Conservation (phyloP, 2,888 invertebrate species). For the Acleris sparsana region DNA sequence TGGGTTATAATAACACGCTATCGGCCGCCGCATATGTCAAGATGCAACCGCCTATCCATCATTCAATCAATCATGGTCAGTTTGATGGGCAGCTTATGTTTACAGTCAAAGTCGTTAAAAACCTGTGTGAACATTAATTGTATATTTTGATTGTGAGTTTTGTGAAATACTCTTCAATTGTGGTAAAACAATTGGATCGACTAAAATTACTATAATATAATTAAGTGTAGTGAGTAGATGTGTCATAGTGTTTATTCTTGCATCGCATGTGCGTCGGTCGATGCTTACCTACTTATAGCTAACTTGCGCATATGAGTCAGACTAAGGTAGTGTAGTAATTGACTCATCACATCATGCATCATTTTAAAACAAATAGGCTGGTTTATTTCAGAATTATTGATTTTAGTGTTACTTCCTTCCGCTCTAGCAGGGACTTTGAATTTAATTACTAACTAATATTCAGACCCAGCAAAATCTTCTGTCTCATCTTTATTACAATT, state of each 20-base stretch:
- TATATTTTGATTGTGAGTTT: slow-evolving; percentile 31
- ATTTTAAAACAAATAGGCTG: slow-evolving; percentile 28
- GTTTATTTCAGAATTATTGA: not conserved
- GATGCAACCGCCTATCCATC: slow-evolving; percentile 57
- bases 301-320: slow-evolving; percentile 67
- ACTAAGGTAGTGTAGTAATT: slow-evolving; percentile 59
- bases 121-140: slow-evolving; percentile 25
- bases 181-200: slow-evolving; percentile 50
- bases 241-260: slow-evolving; percentile 68
- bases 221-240: slow-evolving; percentile 47
- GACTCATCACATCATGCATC: slow-evolving; percentile 54
- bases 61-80: slow-evolving; percentile 49
- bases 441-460: not conserved
- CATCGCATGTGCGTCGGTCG: slow-evolving; percentile 38
- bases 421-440: not conserved
- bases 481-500: not conserved
- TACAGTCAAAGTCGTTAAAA: slow-evolving; percentile 35
- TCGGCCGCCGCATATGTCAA: slow-evolving; percentile 40
- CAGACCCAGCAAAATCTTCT: not conserved
- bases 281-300: slow-evolving; percentile 46
- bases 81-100: slow-evolving; percentile 36
- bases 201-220: slow-evolving; percentile 46
- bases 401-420: not conserved
- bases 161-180: slow-evolving; percentile 28
- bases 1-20: slow-evolving; percentile 37